These are phyloP conservation scores for Hyphantria cunea DNA, from an alignment of 1,140 invertebrate species.

Conservation along the genomic window DNA sequence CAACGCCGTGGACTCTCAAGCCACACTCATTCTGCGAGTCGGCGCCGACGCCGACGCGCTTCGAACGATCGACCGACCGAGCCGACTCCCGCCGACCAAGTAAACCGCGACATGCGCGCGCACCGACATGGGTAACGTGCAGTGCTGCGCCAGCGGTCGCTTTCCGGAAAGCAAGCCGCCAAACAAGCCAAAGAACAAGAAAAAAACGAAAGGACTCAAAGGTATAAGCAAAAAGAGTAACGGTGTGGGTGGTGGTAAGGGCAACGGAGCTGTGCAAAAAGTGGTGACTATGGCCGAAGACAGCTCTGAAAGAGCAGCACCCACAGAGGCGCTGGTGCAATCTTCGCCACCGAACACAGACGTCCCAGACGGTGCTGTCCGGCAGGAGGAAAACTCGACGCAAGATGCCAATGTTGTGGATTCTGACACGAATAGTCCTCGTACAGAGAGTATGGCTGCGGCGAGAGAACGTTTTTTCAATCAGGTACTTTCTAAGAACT, in stretches of 20 bases:
- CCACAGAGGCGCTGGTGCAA: constrained; percentile 47
- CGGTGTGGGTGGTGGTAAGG: constrained; percentile 55
- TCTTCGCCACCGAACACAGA: constrained; percentile 39
- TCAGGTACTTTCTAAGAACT: constrained; percentile 52
- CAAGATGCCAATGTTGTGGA: constrained; percentile 32
- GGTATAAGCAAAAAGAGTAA: constrained; percentile 56
- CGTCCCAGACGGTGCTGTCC: constrained; percentile 7
- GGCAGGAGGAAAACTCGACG: constrained; percentile 35
- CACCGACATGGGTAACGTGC: constrained; percentile 79
- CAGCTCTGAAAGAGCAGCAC: constrained; percentile 49
- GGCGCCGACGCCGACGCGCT: constrained; percentile 77
- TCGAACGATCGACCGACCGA: constrained; percentile 78
- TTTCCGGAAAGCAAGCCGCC: constrained; percentile 61
- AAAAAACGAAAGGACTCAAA: constrained; percentile 57
- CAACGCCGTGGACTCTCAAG: constrained; percentile 56
- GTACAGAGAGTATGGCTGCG: constrained; percentile 61
- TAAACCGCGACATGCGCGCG: constrained; percentile 74
- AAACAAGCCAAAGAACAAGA: constrained; percentile 64
- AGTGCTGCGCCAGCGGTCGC: constrained; percentile 77
- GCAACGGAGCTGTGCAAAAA: constrained; percentile 54
- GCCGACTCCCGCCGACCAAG: constrained; percentile 63
- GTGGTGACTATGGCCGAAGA: constrained; percentile 64
- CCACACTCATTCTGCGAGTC: constrained; percentile 71
- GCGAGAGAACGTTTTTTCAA: constrained; percentile 74
- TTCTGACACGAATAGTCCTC: constrained; percentile 48